phyloP scores from a whole-genome alignment of 2,888 invertebrate genomes.

The Drosophila buzzatii region DNA sequence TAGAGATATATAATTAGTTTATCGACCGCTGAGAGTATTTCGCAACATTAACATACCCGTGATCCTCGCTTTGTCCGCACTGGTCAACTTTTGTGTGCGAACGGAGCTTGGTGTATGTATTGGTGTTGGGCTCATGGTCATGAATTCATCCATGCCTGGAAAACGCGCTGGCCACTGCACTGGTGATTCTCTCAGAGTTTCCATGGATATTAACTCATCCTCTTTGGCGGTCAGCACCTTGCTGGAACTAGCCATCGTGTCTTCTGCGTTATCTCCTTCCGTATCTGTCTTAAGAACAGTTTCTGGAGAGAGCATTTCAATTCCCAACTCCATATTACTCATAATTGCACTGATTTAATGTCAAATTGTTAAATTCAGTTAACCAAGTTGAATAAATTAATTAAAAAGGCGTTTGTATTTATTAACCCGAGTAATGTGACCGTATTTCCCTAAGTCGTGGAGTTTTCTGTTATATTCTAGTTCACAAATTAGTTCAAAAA shows the following conservation, averaged over 20 bases:
- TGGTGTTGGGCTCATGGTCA: conserved; percentile 88
- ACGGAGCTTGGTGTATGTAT: conserved; percentile 87
- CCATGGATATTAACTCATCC: conserved; percentile 93
- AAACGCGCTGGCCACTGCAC: conserved; percentile 98
- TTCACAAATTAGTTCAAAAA: conserved; percentile 3
- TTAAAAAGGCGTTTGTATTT: conserved; percentile 51
- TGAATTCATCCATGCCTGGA: conserved; percentile 95
- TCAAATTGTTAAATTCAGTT: conserved; percentile 14
- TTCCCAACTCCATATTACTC: conserved; percentile 41
- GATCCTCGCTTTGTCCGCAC: conserved; percentile 91
- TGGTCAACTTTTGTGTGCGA: conserved; percentile 89
- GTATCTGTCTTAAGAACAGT: conserved; percentile 56
- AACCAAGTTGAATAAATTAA: conserved; percentile 21
- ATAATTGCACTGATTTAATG: conserved; percentile 22
- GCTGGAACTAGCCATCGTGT: conserved; percentile 2
- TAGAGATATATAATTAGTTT: background rate
- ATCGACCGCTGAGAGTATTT: no score
- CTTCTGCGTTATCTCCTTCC: conserved; percentile 15
- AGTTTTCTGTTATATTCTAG: conserved; percentile 41
- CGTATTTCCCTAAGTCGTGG: conserved; percentile 30
- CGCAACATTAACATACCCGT: conserved; percentile 88
- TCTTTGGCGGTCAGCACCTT: conserved; percentile 50
- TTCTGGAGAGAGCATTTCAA: conserved; percentile 55
- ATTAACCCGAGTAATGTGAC: conserved; percentile 40
- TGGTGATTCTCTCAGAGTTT: conserved; percentile 96